Base-by-base conservation (phyloP, 2,113 vertebrate genomes). In the Tonatia bakeri region DNA sequence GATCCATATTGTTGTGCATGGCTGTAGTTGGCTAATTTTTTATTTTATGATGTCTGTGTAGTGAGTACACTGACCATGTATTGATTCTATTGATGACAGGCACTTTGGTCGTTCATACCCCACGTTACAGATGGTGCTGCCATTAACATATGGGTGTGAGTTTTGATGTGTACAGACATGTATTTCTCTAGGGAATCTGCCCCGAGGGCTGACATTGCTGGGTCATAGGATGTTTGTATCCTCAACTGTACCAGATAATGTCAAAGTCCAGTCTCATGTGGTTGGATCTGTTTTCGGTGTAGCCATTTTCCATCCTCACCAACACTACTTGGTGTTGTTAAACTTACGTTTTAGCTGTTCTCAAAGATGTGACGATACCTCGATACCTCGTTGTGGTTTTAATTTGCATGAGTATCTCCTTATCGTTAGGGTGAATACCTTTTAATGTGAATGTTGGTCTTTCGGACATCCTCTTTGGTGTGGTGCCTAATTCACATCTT, bases 351-450 rank as follows among this genome's bases (percentile, higher is more conserved):
- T 84, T 72, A 94, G 61, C 36, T 26, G 5, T 88, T 69, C 47
- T 76, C 50, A 19, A 16, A 24, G 80, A 33, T 76, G 33, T 86
- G 40, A 10, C 61, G 31, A 11, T 67, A 72, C 54, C 28, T 91
- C 61, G 31, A 11, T 67, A 72, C 54, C 28, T 91, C n/a, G 26
- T 69, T 86, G 19, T 59, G 43, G 40, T 90, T 93, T 87, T 90
- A 93, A 93, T 83, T 93, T 96, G 81, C 22, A 24, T 59, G 20
- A 24, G 40, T 67, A 10, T 94, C 52, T 91, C 43, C 38, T 92
- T 85, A 61, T 54, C 84, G 61, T 81, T 83, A 43, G 22, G 16
- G 70, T 91, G 61, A 72, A 52, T 76, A 86, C 33, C 56, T 76
- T 87, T 67, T 81, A 15, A 38, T 95, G 16, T 80, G 38, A 79